Percentiles rank a stretch among this genome's conserved stretches.
These are phyloP conservation scores for Mohoua ochrocephala DNA, from an alignment of 2,113 vertebrate genomes.

Conservation along the genomic window DNA sequence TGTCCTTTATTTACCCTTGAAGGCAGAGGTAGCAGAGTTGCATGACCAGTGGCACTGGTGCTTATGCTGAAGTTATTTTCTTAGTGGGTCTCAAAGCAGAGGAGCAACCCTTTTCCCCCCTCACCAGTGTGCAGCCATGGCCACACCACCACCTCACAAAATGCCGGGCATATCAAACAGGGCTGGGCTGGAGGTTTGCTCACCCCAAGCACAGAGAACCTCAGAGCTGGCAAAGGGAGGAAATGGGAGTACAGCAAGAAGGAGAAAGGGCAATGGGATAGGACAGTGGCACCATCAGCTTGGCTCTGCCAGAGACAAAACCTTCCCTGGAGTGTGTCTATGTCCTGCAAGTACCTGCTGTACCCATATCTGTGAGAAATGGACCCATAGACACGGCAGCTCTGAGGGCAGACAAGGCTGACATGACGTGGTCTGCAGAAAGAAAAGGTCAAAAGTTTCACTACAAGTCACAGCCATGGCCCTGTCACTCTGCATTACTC, in stretches of 20 bases:
- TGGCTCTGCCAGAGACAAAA: background rate
- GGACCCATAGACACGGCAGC: accelerated
- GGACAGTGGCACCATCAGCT: background rate
- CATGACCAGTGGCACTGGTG: background rate
- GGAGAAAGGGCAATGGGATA: background rate
- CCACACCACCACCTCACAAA: background rate
- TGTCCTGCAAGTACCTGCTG: background rate
- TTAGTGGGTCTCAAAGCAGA: background rate
- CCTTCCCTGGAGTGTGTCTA: background rate
- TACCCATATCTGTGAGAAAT: background rate
- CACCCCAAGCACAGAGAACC: background rate
- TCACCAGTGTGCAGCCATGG: background rate
- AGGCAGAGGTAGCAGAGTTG: background rate
- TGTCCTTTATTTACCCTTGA: background rate
- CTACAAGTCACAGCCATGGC: background rate
- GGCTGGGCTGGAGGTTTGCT: background rate
- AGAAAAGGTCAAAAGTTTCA: background rate
- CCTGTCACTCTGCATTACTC: background rate
- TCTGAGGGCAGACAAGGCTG: background rate
- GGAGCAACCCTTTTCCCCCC: background rate
- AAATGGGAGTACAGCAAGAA: background rate
- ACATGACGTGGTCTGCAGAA: background rate
- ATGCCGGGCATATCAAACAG: background rate
- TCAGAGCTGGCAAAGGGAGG: background rate
- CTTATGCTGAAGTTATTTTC: background rate